phyloP scores from a whole-genome alignment of 2,113 vertebrate genomes.

The Pollachius pollachius region DNA sequence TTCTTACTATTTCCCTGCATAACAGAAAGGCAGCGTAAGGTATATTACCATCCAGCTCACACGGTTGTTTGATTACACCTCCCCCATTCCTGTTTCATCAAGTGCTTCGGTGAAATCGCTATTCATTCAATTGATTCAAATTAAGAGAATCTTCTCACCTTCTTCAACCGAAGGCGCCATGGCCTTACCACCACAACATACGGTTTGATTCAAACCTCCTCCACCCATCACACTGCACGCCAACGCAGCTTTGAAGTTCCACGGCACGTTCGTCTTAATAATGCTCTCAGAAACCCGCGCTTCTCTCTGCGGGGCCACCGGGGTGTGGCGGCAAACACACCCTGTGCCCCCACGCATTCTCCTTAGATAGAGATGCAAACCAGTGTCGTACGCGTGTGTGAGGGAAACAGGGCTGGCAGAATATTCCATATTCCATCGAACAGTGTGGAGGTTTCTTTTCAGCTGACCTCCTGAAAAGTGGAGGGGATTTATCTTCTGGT shows the following conservation, averaged over 20 bases:
- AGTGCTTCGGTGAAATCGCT: no score
- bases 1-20: no score
- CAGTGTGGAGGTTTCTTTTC: background rate
- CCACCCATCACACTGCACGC: constrained; percentile 56
- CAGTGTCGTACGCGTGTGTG: no score
- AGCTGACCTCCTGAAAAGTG: constrained; percentile 17
- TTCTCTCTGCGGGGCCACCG: constrained; percentile 18
- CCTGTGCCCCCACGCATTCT: background rate
- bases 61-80: no score
- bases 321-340: constrained; percentile 27
- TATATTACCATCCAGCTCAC: no score
- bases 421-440: background rate
- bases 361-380: background rate
- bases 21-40: no score
- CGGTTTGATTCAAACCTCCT: constrained; percentile 49
- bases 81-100: no score
- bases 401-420: no score
- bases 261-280: constrained; percentile 49
- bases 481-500: constrained; percentile 3
- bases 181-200: constrained; percentile 29
- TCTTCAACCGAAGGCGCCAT: constrained; percentile 32
- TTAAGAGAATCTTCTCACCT: constrained; percentile 19
- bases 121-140: no score
- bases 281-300: constrained; percentile 64
- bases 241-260: constrained; percentile 58